Conservation (phyloP, 2,888 invertebrate species). For the Notocelia uddmanniana region DNA sequence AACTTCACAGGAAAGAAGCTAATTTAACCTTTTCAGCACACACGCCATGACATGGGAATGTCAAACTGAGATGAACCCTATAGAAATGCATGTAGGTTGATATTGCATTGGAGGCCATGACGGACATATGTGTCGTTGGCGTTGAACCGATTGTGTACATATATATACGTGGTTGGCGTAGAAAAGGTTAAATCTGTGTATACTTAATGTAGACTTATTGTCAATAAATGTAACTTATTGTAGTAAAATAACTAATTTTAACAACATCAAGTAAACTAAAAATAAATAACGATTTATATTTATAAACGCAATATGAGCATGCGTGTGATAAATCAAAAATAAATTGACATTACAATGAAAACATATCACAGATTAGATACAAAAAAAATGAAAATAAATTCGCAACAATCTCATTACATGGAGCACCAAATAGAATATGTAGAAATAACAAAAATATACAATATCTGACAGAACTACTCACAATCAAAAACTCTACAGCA, state of each 20-base stretch:
- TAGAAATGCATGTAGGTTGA: too few relatives aligned
- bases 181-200: too few relatives aligned
- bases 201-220: background rate
- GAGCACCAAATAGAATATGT: background rate
- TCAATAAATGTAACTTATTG: background rate
- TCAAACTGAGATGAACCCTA: too few relatives aligned
- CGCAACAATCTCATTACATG: background rate
- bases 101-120: too few relatives aligned
- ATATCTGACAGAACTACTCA: too few relatives aligned
- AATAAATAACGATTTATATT: slow-evolving; percentile 33
- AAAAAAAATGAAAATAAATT: background rate
- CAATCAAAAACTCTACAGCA: too few relatives aligned
- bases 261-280: slow-evolving; percentile 13
- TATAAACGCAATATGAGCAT: slow-evolving; percentile 10
- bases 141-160: too few relatives aligned
- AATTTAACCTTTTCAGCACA: too few relatives aligned
- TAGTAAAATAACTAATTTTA: background rate
- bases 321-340: slow-evolving; percentile 25
- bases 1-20: too few relatives aligned
- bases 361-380: slow-evolving; percentile 32
- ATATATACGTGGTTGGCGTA: too few relatives aligned
- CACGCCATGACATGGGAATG: too few relatives aligned
- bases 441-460: background rate
- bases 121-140: too few relatives aligned
- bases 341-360: background rate